Base-by-base conservation (phyloP, 2,113 vertebrate species). In the Eulacestoma nigropectus region DNA sequence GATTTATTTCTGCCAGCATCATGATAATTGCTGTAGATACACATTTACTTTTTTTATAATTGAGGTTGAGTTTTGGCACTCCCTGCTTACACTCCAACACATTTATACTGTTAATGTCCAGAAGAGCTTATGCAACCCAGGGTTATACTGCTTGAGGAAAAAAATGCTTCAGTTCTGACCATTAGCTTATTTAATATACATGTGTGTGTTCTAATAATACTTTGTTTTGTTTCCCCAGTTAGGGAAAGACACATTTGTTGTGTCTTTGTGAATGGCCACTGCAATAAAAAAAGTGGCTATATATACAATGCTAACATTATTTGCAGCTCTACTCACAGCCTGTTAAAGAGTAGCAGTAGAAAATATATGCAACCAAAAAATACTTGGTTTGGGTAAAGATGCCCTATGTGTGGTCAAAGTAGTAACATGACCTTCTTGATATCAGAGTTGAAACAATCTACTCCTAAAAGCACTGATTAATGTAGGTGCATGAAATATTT, bases 21-120 rank as follows among this genome's bases (percentile, higher is more conserved):
- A 87, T 80, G 63, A 73, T 81, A 91, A 91, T 67, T 86, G 55
- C 56, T 94, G 18, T 44, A 94, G 37, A 88, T 42, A 44, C 55
- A 84, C 27, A 85, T 65, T 84, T 82, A 39, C 90, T 72, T 92
- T 76, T 76, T 83, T 32, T 84, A 44, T 93, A 93, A 93, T 41
- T 83, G 90, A 91, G 53, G 68, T 18, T 67, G n/a, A 92, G 35
- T 67, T 79, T 76, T 93, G 84, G 55, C 50, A 94, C 95, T 89
- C 16, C 3, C 35, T 42, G 53, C 46, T 95, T 79, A 68, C 56
- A 56, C 23, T 94, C 35, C 16, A 88, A 81, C 56, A 93, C 53
- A 47, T 60, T 53, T 44, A 59, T 42, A 49, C 8, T 56, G 74
- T 86, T 80, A 90, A 87, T 50, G 79, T 78, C 30, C 81, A 87